Evolutionary conservation across 2,888 invertebrate genomes (phyloP), one percentile per base, ranked within the genome.

Genomic region (Bugula neritina): DNA sequence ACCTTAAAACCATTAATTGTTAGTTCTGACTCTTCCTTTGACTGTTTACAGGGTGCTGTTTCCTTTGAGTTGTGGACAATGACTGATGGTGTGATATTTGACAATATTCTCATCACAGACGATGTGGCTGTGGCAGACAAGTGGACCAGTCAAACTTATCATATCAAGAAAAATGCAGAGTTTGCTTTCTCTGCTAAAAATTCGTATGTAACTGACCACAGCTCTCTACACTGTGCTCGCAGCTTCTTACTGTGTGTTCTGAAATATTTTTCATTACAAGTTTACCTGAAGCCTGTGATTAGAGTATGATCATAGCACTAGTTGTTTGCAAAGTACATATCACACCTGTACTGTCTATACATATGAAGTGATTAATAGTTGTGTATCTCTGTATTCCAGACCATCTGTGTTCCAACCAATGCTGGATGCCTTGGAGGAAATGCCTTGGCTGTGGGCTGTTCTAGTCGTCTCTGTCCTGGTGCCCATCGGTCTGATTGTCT

Each of bases 1-100:
- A n/a, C n/a, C n/a, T n/a, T n/a, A n/a, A n/a, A n/a, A n/a, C n/a
- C n/a, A n/a, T n/a, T n/a, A n/a, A n/a, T n/a, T n/a, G n/a, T n/a
- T n/a, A n/a, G n/a, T n/a, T n/a, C n/a, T n/a, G n/a, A n/a, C n/a
- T n/a, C n/a, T n/a, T n/a, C n/a, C 43, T 10, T 43, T 43, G 43
- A 10, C 29, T 63, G 29, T 25, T 76, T 77, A 27, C 81, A 95
- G 95, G 88, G 89, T 81, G 95, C 97, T 27, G 87, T 99, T 72
- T 99, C 98, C 25, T 90, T 99, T 83, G 99, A 99, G 85, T 86
- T 99, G 75, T 99, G 99, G 99, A 95, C 98, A 2, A 98, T 99
- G 94, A 93, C 94, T 0, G 91, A 92, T 74, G 89, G 90, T 79
- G 92, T 99, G 78, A 86, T 94, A 73, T 99, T 99, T 86, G 99